phyloP scores from a whole-genome alignment of 2,888 invertebrate genomes.

The Copidosoma aretas region DNA sequence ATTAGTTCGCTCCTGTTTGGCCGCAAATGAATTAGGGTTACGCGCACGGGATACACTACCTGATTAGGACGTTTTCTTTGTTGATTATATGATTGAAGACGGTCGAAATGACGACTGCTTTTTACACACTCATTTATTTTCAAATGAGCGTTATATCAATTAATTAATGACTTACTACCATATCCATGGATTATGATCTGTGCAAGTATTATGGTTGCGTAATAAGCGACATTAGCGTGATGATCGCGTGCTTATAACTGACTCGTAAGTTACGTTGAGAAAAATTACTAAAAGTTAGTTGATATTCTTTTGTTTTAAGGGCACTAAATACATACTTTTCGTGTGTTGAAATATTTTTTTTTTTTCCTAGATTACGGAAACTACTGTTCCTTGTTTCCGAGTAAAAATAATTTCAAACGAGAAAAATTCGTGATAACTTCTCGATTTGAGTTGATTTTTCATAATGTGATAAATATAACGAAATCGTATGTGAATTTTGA shows the following conservation, averaged over 20 bases:
- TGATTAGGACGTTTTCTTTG: background rate
- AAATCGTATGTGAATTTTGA: background rate
- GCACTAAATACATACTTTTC: too few species aligned
- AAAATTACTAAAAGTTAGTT: background rate
- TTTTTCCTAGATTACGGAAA: too few species aligned
- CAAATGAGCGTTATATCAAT: background rate
- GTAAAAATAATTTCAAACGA: too few species aligned
- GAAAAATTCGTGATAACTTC: too few species aligned
- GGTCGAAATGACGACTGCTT: background rate
- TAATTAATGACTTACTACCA: background rate
- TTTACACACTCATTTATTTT: background rate
- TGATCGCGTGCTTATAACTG: background rate
- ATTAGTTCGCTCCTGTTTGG: constrained; percentile 83
- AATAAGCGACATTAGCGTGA: background rate
- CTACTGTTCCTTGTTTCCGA: too few species aligned
- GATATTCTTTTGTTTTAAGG: too few species aligned
- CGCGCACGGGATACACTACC: background rate
- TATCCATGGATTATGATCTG: background rate
- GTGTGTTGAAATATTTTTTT: too few species aligned
- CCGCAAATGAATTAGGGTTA: constrained; percentile 69
- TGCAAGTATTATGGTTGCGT: background rate
- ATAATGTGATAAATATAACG: background rate
- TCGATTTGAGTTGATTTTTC: background rate
- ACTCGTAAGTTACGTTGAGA: background rate
- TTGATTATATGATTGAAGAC: background rate